Evolutionary conservation across 2,888 invertebrate genomes (phyloP).

Genomic region (Harmothoe impar): DNA sequence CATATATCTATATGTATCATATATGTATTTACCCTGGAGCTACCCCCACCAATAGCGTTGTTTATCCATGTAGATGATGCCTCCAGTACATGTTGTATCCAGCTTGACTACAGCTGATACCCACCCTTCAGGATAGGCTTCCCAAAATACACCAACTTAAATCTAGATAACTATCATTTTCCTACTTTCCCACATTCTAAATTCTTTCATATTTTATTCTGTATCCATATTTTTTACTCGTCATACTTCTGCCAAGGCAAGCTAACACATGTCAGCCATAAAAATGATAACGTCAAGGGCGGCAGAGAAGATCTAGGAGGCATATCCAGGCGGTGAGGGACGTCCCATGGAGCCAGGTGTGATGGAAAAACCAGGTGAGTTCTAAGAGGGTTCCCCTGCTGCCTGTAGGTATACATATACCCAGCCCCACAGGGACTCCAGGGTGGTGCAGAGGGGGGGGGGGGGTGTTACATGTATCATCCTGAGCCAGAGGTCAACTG

Average conservation of each 20-base stretch:
- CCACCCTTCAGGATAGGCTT: too few relatives aligned
- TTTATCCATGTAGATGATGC: too few relatives aligned
- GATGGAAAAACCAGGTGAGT: conserved; percentile 26
- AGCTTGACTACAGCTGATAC: too few relatives aligned
- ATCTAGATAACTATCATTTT: not conserved
- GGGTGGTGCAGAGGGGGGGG: not conserved
- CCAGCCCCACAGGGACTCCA: not conserved
- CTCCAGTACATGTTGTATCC: too few relatives aligned
- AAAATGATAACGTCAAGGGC: not conserved
- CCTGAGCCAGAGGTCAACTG: too few relatives aligned
- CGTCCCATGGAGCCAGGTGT: not conserved
- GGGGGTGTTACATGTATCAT: too few relatives aligned
- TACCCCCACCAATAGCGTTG: too few relatives aligned
- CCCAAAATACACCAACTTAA: not conserved
- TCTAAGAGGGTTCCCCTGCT: not conserved
- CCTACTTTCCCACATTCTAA: not conserved
- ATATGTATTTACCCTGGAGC: too few relatives aligned
- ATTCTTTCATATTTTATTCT: too few relatives aligned
- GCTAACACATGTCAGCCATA: not conserved
- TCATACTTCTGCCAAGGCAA: too few relatives aligned
- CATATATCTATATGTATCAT: too few relatives aligned
- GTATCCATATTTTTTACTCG: too few relatives aligned
- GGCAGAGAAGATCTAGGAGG: not conserved
- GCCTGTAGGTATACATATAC: conserved; percentile 17
- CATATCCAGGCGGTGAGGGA: not conserved